Evolutionary conservation across 2,113 vertebrate genomes (phyloP), one percentile per base, ranked within the genome.

Genomic region (Hemichromis elongatus): DNA sequence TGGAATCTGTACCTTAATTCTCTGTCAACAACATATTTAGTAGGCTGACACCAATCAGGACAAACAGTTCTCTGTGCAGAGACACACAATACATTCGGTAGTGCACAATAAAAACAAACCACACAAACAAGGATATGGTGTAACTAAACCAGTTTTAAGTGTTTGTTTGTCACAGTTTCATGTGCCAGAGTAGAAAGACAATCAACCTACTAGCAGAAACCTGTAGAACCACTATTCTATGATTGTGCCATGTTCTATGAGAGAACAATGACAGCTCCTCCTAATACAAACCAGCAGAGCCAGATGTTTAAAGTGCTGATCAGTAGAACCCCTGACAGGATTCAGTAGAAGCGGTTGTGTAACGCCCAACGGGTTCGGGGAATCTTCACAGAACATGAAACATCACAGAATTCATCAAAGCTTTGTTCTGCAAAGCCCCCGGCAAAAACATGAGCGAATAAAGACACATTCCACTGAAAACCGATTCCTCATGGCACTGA

Each of bases 381-480:
- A 56, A 68, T 80, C 77, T 68, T 75, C 75, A 47, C 54, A 80
- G 77, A 83, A 83, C 82, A 86, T n/a, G 35, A 83, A 88, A 87
- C 87, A 87, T 87, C 79, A 56, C 80, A 86, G 80, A 55, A 53
- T 82, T 81, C 90, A 88, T 90, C 88, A 91, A 91, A 92, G 88
- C 79, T 35, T 45, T 6, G 28, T 47, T 42, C 45, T 6, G 45
- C 47, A 9, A 77, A 33, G 52, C 90, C 81, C 33, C 50, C 26
- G 68, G 92, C 86, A 80, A 63, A 45, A 40, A 24, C 54, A 73
- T 12, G 18, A 68, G 70, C 88, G 42, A 81, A 85, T 82, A 82
- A 90, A 89, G 82, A 66, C 26, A 19, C 91, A 89, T 93, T 93
- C 91, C 91, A 55, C 42, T 28, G 73, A 89, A 87, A 89, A 92